phyloP scores from a whole-genome alignment of 2,797 vertebrate genomes.

The Hephaestus fuliginosus region DNA sequence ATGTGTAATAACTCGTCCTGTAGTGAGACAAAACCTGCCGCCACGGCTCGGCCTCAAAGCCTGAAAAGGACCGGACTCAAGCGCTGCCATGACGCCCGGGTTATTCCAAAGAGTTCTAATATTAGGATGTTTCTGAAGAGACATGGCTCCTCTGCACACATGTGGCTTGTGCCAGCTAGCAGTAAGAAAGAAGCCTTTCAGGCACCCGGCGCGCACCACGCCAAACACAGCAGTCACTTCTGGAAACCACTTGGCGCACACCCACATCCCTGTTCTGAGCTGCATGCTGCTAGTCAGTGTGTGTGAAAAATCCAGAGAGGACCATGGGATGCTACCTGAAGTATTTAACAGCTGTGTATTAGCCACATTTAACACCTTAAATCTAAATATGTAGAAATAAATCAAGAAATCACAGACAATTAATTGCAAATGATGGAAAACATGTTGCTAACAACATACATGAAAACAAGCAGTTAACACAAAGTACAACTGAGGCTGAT shows the following conservation, averaged over 20 bases:
- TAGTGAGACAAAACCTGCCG: conserved; percentile 17
- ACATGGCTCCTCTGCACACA: conserved; percentile 66
- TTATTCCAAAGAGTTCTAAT: conserved; percentile 69
- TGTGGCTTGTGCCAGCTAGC: conserved; percentile 70
- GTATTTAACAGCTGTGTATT: conserved; percentile 27
- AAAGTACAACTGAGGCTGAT: neutral
- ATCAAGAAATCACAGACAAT: neutral
- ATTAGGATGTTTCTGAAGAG: conserved; percentile 70
- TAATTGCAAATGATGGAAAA: neutral
- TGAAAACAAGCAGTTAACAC: neutral
- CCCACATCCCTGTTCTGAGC: conserved; percentile 60
- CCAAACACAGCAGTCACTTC: conserved; percentile 87
- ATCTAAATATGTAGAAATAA: conserved; percentile 3
- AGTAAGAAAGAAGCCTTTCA: conserved; percentile 86
- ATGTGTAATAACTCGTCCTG: conserved; percentile 23
- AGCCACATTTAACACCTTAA: neutral
- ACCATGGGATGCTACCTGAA: conserved; percentile 46
- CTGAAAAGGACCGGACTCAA: neutral
- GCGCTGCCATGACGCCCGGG: conserved; percentile 38
- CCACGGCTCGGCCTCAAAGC: neutral
- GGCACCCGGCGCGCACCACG: conserved; percentile 56
- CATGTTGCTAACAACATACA: neutral
- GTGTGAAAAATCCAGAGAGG: conserved; percentile 41
- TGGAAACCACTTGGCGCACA: conserved; percentile 84
- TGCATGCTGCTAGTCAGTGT: conserved; percentile 45